Evolutionary conservation across 1,140 invertebrate genomes (phyloP).

Genomic region (Alviniconcha marisindica): DNA sequence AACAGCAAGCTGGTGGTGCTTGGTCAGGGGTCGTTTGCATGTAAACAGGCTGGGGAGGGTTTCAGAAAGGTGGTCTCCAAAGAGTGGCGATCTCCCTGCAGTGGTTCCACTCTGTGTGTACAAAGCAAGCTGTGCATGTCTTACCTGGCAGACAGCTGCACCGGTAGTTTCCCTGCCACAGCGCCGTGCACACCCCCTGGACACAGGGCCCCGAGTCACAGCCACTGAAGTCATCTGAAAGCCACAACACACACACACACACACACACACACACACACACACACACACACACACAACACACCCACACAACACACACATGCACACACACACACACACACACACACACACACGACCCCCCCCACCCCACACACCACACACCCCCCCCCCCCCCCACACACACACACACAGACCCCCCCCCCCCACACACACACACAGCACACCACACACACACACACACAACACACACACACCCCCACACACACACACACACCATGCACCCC

Average conservation of each 20-base stretch:
- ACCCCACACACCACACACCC: not conserved
- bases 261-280: not conserved
- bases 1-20: too few relatives aligned
- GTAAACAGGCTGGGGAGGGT: too few relatives aligned
- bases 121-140: not conserved
- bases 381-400: not conserved
- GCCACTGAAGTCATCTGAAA: conserved; percentile 6
- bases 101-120: too few relatives aligned
- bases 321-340: too few relatives aligned
- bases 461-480: too few relatives aligned
- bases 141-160: conserved; percentile 60
- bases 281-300: not conserved
- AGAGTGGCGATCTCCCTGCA: too few relatives aligned
- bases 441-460: not conserved
- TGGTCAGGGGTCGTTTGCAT: too few relatives aligned
- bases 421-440: not conserved
- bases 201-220: conserved; percentile 55
- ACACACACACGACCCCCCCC: not conserved
- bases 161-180: conserved; percentile 37
- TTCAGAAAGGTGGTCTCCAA: too few relatives aligned
- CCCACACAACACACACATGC: too few relatives aligned
- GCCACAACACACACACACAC: conserved; percentile 5
- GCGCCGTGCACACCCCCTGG: conserved; percentile 53
- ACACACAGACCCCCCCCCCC: not conserved
- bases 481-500: too few relatives aligned